Evolutionary conservation across 2,797 vertebrate genomes (phyloP).

Genomic region (Ptychobarbus kaznakovi): DNA sequence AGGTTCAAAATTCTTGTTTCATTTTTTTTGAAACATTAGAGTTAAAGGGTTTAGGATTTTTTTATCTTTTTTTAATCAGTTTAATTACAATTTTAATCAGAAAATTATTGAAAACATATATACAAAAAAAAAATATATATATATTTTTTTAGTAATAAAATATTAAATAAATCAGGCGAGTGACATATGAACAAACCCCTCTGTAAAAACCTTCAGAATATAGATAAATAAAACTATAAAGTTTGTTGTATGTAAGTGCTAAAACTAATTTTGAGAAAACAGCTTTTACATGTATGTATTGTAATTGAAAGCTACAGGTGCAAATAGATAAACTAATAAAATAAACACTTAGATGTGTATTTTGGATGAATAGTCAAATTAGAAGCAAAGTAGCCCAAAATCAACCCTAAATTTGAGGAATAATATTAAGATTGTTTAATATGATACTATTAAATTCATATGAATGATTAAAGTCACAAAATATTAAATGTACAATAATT

Average conservation of each 20-base stretch:
- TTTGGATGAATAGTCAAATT: neutral
- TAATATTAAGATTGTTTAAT: neutral
- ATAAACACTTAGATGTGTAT: neutral
- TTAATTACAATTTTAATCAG: neutral
- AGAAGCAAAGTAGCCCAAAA: neutral
- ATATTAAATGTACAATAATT: neutral
- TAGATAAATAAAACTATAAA: neutral
- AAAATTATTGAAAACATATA: neutral
- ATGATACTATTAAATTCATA: neutral
- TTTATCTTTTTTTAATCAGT: neutral
- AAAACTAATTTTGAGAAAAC: neutral
- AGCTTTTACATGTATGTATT: neutral
- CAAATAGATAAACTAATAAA: neutral
- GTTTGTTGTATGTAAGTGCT: neutral
- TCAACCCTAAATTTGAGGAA: neutral
- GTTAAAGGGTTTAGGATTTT: neutral
- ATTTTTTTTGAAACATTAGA: neutral
- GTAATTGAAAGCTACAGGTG: neutral
- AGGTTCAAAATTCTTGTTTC: neutral
- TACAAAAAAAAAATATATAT: too few relatives aligned
- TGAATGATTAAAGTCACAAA: neutral
- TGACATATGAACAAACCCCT: neutral
- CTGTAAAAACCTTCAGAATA: too few relatives aligned
- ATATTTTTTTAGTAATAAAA: neutral
- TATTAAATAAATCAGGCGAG: neutral